phyloP scores from a whole-genome alignment of 92 coral and sea anemone genomes.

The Zoanthus sansibaricus region DNA sequence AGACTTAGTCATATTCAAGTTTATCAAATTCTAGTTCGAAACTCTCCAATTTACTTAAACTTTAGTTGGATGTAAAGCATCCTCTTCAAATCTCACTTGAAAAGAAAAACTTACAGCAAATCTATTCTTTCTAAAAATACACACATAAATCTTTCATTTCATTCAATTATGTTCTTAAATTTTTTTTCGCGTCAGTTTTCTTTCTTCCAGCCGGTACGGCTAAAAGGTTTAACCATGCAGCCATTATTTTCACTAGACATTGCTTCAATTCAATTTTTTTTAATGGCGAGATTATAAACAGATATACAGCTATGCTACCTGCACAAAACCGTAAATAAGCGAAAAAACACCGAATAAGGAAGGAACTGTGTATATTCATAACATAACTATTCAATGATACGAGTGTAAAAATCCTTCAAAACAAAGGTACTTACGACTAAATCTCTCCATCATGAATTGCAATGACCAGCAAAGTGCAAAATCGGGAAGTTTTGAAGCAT shows the following conservation, averaged over 20 bases:
- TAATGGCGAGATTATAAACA: background rate
- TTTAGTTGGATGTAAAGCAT: background rate
- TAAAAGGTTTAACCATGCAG: background rate
- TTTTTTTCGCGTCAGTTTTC: background rate
- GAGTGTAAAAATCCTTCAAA: conserved; percentile 21
- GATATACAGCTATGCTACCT: background rate
- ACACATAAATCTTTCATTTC: conserved; percentile 48
- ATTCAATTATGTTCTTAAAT: conserved; percentile 14
- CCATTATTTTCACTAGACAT: background rate
- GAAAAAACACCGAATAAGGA: background rate
- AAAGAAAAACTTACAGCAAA: background rate
- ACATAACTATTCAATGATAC: background rate
- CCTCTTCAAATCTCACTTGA: background rate
- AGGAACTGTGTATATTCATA: conserved; percentile 27
- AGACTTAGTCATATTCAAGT: background rate
- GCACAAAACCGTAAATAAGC: background rate
- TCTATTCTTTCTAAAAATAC: conserved; percentile 13
- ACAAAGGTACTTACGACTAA: conserved; percentile 23
- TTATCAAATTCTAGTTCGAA: background rate
- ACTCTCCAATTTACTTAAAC: background rate
- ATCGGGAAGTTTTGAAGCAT: background rate
- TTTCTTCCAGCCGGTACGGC: background rate
- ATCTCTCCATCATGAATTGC: conserved; percentile 13
- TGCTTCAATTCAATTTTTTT: background rate
- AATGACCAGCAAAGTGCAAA: background rate